Evolutionary conservation across 2,888 invertebrate genomes (phyloP), one percentile per base, ranked within the genome.

Genomic region (Poecilobothrus nobilitatus): DNA sequence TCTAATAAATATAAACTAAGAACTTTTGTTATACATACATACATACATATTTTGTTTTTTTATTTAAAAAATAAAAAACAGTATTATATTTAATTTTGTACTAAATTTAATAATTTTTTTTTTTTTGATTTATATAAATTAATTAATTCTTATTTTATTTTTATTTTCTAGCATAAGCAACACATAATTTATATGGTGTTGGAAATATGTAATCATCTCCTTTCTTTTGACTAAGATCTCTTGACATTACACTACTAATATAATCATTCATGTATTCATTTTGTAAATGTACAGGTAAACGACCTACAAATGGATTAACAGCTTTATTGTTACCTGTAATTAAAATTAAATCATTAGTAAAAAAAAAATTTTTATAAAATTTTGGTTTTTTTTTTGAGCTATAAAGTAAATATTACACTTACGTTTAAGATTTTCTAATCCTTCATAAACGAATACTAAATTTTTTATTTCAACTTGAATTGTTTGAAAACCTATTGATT

Each of bases 231-330:
- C 21, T 80, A 74, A 68, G 83, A 81, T 71, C 83, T 84, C 76
- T 83, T 78, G 66, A 82, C 81, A 81, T 76, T 12, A 85, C 79
- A 72, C 85, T 84, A 1, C 81, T 78, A 8, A 87, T 75, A 69
- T 88, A 85, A 73, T 90, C 89, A 22, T 85, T 81, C n/a, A 87
- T 80, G 76, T 87, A 91, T 9, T 87, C 84, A 4, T 86, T 84
- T 63, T 85, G 85, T 22, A 87, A 76, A 1, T 84, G 78, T 1
- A 81, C 76, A 0, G 90, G 87, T 66, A 91, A 86, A 65, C 86
- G 82, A 8, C 84, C 81, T 69, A 88, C 76, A 76, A 91, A 91
- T 0, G 91, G 91, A 76, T 88, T 90, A 5, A 91, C 86, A 0
- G 91, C 90, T 71, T 84, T 82, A 0, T 88, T 83, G 64, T 89